A percentile compares a stretch with the other conserved stretches of the same genome.
phyloP scores from a whole-genome alignment of 1,140 invertebrate genomes.

The Drosophila malerkotliana region DNA sequence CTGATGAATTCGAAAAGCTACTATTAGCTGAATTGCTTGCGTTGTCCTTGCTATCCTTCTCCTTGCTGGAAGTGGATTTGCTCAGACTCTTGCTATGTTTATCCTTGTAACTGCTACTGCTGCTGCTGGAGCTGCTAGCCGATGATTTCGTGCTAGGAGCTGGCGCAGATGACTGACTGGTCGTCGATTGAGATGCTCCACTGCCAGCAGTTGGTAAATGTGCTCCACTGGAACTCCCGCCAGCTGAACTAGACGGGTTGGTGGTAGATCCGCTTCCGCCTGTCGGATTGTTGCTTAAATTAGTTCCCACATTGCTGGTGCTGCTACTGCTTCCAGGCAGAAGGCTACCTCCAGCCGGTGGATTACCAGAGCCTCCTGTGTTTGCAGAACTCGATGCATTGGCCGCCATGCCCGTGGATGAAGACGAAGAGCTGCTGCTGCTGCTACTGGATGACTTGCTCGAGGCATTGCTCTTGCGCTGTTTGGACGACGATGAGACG shows the following conservation, averaged over 20 bases:
- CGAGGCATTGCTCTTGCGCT: conserved; percentile 60
- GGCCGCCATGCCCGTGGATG: conserved; percentile 20
- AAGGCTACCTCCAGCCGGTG: conserved; percentile 32
- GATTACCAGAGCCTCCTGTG: conserved; percentile 18
- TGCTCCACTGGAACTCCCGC: conserved; percentile 11
- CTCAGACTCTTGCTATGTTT: conserved; percentile 76
- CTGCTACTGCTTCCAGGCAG: conserved; percentile 27
- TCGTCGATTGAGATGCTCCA: conserved; percentile 10
- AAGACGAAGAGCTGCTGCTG: conserved; percentile 50
- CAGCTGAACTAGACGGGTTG: conserved; percentile 7
- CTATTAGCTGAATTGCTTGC: conserved; percentile 39
- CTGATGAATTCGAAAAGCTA: conserved; percentile 65
- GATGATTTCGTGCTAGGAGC: conserved; percentile 29
- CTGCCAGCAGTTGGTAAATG: conserved; percentile 2
- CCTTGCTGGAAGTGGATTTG: conserved; percentile 75
- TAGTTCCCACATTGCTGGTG: conserved; percentile 18
- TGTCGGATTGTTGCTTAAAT: conserved; percentile 23
- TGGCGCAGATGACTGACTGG: conserved; percentile 4
- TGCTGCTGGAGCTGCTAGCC: conserved; percentile 41
- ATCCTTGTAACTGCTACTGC: conserved; percentile 69
- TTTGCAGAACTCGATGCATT: conserved; percentile 47
- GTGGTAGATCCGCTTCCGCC: conserved; percentile 9
- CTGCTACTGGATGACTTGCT: conserved; percentile 58
- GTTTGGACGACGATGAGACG: conserved; percentile 67
- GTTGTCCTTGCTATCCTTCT: conserved; percentile 74